Base-by-base conservation (phyloP, 1,140 invertebrate species). In the Drosophila tristis region DNA sequence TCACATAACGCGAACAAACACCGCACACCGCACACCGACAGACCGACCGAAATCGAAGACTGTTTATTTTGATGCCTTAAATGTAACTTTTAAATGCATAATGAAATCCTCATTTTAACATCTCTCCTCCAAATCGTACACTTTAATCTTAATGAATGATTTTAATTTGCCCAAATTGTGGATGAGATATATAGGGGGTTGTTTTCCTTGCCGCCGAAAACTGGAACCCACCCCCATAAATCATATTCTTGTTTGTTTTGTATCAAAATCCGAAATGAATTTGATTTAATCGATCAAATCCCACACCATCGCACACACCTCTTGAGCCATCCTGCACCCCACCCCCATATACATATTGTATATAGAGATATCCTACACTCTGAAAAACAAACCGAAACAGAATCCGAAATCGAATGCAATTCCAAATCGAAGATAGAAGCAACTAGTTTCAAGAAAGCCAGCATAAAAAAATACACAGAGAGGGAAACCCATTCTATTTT, bases 321-420 rank as follows among this genome's bases (percentile, higher is more conserved):
- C 8, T 11, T 11, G 3, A 11, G 8, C 5, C 31, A 9, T 31
- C 31, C 29, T 31, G 2, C 8, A 39, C 4, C 9, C 4, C n/a
- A n/a, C n/a, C 64, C 26, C 43, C 45, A 64, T 57, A 73, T 62
- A 64, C 29, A 55, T 72, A 47, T 39, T 72, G 49, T 66, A 63
- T 78, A 82, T 75, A 59, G 42, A 25, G 51, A 26, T 63, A 67
- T 57, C 45, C 25, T 26, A 29, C 25, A 39, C 16, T 43, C 31
- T 42, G 62, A 31, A 20, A 16, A 61, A 51, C 64, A 25, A 63
- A 68, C 13, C 4, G 15, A 45, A 48, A 47, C 48, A 26, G 47
- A 67, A 51, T 29, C n/a, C 25, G 43, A 62, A 70, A 70, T 54
- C 35, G 47, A 57, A 56, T 56, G 43, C 62, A 70, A 54, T 56